Evolutionary conservation across 2,113 vertebrate genomes (phyloP).

Genomic region (Eulacestoma nigropectus): DNA sequence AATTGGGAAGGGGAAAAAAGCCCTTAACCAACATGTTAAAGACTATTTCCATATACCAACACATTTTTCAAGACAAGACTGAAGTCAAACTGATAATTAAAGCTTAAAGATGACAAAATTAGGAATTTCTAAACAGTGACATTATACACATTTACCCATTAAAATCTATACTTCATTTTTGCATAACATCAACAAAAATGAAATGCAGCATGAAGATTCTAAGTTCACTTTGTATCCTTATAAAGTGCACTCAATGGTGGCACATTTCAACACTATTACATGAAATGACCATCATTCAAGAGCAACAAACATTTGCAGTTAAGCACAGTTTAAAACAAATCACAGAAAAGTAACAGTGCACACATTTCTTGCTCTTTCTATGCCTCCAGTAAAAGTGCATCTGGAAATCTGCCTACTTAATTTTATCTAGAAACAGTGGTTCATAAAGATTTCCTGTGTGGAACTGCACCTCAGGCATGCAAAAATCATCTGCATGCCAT

Average conservation of each 20-base stretch:
- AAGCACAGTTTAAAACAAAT: background rate
- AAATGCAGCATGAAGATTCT: background rate
- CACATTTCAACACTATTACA: background rate
- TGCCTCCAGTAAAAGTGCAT: background rate
- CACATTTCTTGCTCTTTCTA: background rate
- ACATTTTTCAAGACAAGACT: background rate
- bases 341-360: background rate
- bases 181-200: background rate
- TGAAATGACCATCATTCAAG: background rate
- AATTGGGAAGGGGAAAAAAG: background rate
- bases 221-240: background rate
- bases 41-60: background rate
- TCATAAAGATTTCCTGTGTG: background rate
- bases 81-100: background rate
- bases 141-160: background rate
- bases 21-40: background rate
- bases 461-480: background rate
- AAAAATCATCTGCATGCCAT: background rate
- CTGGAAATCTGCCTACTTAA: background rate
- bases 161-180: background rate
- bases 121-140: background rate
- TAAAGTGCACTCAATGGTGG: background rate
- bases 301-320: background rate
- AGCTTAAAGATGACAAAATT: background rate
- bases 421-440: slow-evolving; percentile 2